phyloP scores from a whole-genome alignment of 1,140 invertebrate genomes.

The Drosophila equinoxialis region DNA sequence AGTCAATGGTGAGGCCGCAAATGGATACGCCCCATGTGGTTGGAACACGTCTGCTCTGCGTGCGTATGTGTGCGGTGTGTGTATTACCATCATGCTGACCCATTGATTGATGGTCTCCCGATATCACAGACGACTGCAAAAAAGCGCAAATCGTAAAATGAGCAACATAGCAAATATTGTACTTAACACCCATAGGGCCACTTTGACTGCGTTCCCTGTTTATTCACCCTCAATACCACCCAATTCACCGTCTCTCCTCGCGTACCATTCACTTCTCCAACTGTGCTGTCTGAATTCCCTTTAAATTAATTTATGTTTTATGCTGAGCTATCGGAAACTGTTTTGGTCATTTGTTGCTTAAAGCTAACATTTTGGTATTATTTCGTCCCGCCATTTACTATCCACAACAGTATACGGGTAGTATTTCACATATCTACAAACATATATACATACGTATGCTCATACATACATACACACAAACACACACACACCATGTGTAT shows the following conservation, averaged over 20 bases:
- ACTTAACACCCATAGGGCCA: slow-evolving; percentile 75
- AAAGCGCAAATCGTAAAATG: slow-evolving; percentile 62
- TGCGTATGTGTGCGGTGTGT: slow-evolving; percentile 6
- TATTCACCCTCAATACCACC: background rate
- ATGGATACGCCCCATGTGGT: slow-evolving; percentile 81
- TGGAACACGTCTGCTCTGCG: slow-evolving; percentile 49
- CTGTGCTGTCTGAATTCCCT: slow-evolving; percentile 42
- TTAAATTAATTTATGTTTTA: slow-evolving; percentile 59
- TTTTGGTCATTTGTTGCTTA: slow-evolving; percentile 75
- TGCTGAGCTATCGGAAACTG: slow-evolving; percentile 42
- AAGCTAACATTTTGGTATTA: slow-evolving; percentile 57
- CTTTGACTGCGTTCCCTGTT: slow-evolving; percentile 32
- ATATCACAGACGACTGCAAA: slow-evolving; percentile 48
- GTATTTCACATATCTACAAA: background rate
- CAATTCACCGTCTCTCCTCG: slow-evolving; percentile 13
- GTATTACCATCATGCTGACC: slow-evolving; percentile 65
- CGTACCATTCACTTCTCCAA: background rate
- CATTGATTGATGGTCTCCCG: slow-evolving; percentile 73
- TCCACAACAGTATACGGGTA: slow-evolving; percentile 35
- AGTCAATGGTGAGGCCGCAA: slow-evolving; percentile 70
- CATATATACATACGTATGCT: too few species aligned
- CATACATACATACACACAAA: too few species aligned
- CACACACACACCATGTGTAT: background rate
- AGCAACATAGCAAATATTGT: slow-evolving; percentile 76
- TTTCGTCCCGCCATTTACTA: slow-evolving; percentile 28